Evolutionary conservation across 2,797 vertebrate genomes (phyloP).

Genomic region (Lepilemur ruficaudatus): DNA sequence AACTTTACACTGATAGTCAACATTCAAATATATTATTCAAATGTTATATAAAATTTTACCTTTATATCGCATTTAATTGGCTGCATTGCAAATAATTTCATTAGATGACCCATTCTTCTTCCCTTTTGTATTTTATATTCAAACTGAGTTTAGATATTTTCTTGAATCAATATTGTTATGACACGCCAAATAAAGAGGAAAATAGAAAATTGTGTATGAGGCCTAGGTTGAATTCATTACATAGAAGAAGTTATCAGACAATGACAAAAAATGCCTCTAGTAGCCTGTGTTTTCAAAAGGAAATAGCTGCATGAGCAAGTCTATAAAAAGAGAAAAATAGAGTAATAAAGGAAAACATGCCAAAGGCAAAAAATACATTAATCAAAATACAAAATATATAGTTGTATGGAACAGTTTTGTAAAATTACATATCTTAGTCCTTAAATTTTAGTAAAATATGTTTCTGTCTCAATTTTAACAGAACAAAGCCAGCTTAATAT

Average conservation of each 20-base stretch:
- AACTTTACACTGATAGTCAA: neutral
- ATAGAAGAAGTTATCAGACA: conserved; percentile 69
- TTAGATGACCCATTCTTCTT: neutral
- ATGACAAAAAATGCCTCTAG: conserved; percentile 63
- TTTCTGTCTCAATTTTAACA: conserved; percentile 45
- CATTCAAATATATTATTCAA: neutral
- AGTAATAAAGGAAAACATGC: conserved; percentile 50
- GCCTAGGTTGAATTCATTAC: conserved; percentile 57
- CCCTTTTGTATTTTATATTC: conserved; percentile 4
- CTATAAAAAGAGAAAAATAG: conserved; percentile 53
- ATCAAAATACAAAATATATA: conserved; percentile 70
- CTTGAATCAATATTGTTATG: conserved; percentile 53
- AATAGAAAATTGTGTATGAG: neutral
- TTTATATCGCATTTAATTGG: neutral
- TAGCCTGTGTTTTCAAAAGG: conserved; percentile 68
- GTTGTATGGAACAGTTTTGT: conserved; percentile 33
- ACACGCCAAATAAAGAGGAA: conserved; percentile 46
- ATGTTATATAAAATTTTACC: neutral
- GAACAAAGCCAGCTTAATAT: conserved; percentile 50
- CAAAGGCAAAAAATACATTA: conserved; percentile 69
- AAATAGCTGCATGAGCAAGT: conserved; percentile 61
- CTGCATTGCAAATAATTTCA: conserved; percentile 25
- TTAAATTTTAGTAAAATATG: conserved; percentile 46
- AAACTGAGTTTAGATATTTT: neutral
- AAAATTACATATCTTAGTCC: conserved; percentile 21